Conservation (phyloP, 2,113 vertebrate species). For the Prunella himalayana region DNA sequence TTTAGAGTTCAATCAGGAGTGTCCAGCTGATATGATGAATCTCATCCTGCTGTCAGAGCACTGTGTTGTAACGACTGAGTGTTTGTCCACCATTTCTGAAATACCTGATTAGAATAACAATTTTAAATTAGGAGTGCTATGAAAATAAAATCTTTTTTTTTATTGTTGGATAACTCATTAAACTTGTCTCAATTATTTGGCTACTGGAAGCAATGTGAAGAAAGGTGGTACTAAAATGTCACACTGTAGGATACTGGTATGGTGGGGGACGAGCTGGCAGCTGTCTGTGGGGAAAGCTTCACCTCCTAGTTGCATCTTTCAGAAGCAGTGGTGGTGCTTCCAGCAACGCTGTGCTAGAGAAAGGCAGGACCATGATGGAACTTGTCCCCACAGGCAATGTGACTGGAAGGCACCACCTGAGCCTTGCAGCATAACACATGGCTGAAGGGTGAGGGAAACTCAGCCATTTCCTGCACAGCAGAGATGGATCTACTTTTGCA, state of each 20-base stretch:
- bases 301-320: not conserved
- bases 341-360: not conserved
- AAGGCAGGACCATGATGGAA: not conserved
- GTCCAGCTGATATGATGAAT: not conserved
- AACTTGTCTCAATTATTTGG: not conserved
- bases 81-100: not conserved
- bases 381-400: not conserved
- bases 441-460: not conserved
- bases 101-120: not conserved
- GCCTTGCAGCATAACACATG: not conserved
- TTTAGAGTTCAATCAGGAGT: not conserved
- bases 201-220: not conserved
- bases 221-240: not conserved
- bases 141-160: not conserved
- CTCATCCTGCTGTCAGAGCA: not conserved
- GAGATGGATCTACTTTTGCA: not conserved
- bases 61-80: rapidly evolving
- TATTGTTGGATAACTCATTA: not conserved
- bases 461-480: not conserved
- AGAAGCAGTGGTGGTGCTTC: not conserved
- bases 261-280: not conserved
- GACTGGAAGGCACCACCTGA: not conserved
- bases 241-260: not conserved
- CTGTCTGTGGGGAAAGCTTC: not conserved
- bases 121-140: not conserved